Evolutionary conservation across 2,113 vertebrate species (phyloP), one percentile per base, ranked within the genome.

Genomic region (Ophiodon elongatus): DNA sequence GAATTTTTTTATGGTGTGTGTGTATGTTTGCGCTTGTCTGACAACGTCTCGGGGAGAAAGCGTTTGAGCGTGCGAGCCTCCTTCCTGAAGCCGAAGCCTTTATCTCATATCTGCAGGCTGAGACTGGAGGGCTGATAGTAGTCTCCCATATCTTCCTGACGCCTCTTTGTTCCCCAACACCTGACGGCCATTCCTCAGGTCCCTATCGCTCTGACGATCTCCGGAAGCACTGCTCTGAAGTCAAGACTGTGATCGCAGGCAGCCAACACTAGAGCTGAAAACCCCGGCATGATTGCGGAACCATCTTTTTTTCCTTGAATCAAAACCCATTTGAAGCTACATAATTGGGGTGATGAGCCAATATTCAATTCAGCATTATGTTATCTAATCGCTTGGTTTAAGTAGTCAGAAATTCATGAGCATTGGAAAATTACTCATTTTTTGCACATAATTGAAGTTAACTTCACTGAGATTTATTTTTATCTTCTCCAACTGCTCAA

Each of bases 101-200:
- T 93, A 95, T 95, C 93, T 90, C 70, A 3, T 79, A 94, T 94
- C 95, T 95, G 73, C 91, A 93, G 89, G 91, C 92, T 76, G 73
- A 90, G 89, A 87, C 92, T 80, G 85, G 83, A 88, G 91, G 84
- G 89, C 86, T 87, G 86, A 85, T 90, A 90, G 86, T 92, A 90
- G 86, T 92, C 85, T 86, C 84, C 86, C 85, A 75, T 84, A 82
- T 91, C 88, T 91, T 71, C 75, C 88, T 68, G 88, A 90, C 27
- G 74, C 88, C 85, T 91, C 90, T 94, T 95, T 94, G 91, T 95
- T 95, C 85, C 79, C 76, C 70, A 85, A 85, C 94, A 93, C 93
- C 91, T 93, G 88, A 86, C 62, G 72, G 80, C 90, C 75, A 90
- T 83, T 80, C 56, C 83, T 84, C 57, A 73, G 43, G 77, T 87